These are phyloP conservation scores for Helicoverpa armigera DNA, from an alignment of 1,140 invertebrate species.

Conservation along the genomic window DNA sequence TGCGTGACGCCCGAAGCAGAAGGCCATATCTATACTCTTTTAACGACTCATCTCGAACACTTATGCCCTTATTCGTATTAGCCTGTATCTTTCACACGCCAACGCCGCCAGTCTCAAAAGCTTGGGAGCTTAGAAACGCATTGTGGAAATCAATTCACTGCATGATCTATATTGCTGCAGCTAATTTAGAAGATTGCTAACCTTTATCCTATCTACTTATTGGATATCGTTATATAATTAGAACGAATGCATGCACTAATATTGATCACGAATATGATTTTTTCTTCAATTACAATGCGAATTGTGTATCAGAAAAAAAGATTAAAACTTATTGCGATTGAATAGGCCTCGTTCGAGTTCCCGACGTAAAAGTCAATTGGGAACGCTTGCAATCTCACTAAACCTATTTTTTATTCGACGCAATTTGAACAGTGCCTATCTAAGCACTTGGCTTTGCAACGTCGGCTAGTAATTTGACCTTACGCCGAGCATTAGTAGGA, in stretches of 20 bases:
- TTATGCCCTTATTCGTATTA: constrained; percentile 31
- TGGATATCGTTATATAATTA: constrained; percentile 25
- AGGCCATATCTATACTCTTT: constrained; percentile 31
- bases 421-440: constrained; percentile 64
- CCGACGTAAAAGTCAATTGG: constrained; percentile 53
- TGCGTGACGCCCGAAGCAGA: constrained; percentile 35
- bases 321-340: constrained; percentile 40
- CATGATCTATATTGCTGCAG: not conserved
- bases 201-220: not conserved
- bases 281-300: constrained; percentile 45
- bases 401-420: constrained; percentile 64
- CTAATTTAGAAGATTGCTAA: constrained; percentile 1
- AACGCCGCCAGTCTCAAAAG: not conserved
- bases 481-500: constrained; percentile 66
- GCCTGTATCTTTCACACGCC: not conserved
- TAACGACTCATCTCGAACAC: constrained; percentile 35
- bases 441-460: constrained; percentile 60
- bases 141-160: not conserved
- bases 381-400: constrained; percentile 63
- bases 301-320: constrained; percentile 43
- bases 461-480: constrained; percentile 69
- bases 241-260: not conserved
- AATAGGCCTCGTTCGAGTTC: constrained; percentile 36
- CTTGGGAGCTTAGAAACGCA: too few relatives aligned
- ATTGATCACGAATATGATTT: constrained; percentile 29